Evolutionary conservation across 2,113 vertebrate genomes (phyloP), one percentile per base, ranked within the genome.

Genomic region (Elgaria multicarinata): DNA sequence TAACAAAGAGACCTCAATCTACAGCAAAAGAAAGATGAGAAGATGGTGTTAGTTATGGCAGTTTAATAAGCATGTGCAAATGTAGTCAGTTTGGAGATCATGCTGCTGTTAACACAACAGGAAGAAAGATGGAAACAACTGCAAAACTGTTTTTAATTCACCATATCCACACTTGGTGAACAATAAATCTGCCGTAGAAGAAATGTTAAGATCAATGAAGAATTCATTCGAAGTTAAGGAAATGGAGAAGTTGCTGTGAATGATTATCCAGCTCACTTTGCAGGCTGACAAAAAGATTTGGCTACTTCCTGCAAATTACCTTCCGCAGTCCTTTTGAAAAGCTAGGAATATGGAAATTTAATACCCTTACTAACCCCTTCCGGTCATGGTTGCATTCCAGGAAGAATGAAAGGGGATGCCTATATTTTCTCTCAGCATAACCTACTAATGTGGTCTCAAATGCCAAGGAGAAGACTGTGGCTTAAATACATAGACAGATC

Each of bases 51-150:
- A 71, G 79, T 39, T 72, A 85, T 82, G 22, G 58, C 0, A 4
- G 87, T 64, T 58, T 16, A 87, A 69, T 26, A 87, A 79, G 39
- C 4, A 14, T 87, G 62, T 36, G 22, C 69, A 24, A 33, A n/a
- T 64, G 28, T 53, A 0, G 0, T 20, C 13, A 71, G n/a, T 0
- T 0, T 9, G 7, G 3, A 84, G 79, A 82, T 71, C 89, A 77
- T 1, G 5, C 1, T 1, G n/a, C n/a, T 92, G 84, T 46, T 80
- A 80, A 66, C 9, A 66, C n/a, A 88, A 92, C 58, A 88, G 0
- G 0, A 92, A 79, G 74, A 85, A 91, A 90, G 39, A 90, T 76
- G 31, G 0, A 58, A 72, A n/a, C 3, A 42, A 87, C 72, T 33
- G 36, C 1, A 0, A 67, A 86, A 90, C 2, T 22, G 64, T 44